Percentiles rank a stretch among this genome's conserved stretches.
Conservation (phyloP, 2,797 vertebrate species). For the Margarornis squamiger region DNA sequence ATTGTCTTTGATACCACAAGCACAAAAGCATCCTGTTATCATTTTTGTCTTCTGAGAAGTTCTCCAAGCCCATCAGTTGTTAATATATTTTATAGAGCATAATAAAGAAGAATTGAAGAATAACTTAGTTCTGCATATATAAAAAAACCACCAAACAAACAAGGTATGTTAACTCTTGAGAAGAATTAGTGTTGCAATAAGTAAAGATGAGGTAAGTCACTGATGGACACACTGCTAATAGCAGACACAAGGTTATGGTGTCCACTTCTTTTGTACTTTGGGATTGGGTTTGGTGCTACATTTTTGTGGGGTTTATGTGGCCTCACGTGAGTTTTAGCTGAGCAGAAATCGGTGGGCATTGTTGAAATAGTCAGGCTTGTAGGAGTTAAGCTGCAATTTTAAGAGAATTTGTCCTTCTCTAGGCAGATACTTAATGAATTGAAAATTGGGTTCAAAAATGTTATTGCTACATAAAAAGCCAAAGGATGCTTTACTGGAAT, state of each 20-base stretch:
- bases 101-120: background rate
- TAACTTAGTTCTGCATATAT: background rate
- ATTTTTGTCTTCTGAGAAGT: background rate
- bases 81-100: background rate
- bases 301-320: background rate
- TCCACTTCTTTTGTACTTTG: background rate
- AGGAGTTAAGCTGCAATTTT: background rate
- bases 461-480: conserved; percentile 24
- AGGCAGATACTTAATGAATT: conserved; percentile 9
- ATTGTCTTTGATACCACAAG: background rate
- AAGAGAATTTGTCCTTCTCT: background rate
- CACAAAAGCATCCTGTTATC: background rate
- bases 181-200: background rate
- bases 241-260: background rate
- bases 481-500: conserved; percentile 33
- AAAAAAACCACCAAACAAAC: background rate
- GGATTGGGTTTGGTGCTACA: background rate
- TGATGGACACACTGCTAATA: background rate
- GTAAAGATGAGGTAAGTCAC: background rate
- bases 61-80: background rate
- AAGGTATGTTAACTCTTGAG: background rate
- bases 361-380: background rate
- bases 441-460: conserved; percentile 17
- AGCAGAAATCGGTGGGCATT: background rate
- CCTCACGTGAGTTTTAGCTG: background rate